A percentile compares a stretch with the other conserved stretches of the same genome.
phyloP scores from a whole-genome alignment of 2,888 invertebrate genomes.

The Terebella lapidaria region DNA sequence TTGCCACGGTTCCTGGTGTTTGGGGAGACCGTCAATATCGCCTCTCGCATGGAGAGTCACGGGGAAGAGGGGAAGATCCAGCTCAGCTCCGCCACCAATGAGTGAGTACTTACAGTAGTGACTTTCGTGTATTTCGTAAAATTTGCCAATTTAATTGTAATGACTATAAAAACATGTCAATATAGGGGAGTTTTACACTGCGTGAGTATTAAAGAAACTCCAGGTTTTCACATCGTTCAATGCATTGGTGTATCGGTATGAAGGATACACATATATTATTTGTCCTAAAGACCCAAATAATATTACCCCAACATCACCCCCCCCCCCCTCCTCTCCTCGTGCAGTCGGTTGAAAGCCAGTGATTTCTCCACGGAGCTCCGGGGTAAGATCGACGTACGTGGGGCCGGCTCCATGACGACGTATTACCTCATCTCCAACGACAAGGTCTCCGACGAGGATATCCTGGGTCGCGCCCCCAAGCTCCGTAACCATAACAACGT shows the following conservation, averaged over 20 bases:
- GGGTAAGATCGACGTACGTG: slow-evolving; percentile 31
- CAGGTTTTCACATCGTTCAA: not conserved
- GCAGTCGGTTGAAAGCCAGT: slow-evolving; percentile 16
- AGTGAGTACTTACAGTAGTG: too few relatives aligned
- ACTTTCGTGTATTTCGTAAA: too few relatives aligned
- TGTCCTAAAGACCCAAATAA: too few relatives aligned
- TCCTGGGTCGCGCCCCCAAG: slow-evolving; percentile 1
- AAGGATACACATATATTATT: too few relatives aligned
- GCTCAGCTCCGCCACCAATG: slow-evolving; percentile 29
- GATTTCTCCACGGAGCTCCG: slow-evolving; percentile 30
- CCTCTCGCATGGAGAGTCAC: slow-evolving; percentile 43
- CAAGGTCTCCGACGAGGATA: slow-evolving; percentile 20
- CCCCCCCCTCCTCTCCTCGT: too few relatives aligned
- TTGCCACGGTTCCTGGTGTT: slow-evolving; percentile 38
- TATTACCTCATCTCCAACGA: slow-evolving; percentile 30
- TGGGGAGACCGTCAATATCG: slow-evolving; percentile 40
- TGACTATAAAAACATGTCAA: too few relatives aligned
- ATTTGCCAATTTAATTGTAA: too few relatives aligned
- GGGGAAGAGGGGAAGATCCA: slow-evolving; percentile 35
- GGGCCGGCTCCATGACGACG: slow-evolving; percentile 28
- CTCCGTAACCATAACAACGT: slow-evolving; percentile 4
- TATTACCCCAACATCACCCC: too few relatives aligned
- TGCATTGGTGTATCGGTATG: too few relatives aligned
- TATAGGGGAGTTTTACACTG: too few relatives aligned
- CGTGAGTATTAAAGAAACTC: not conserved